These are phyloP conservation scores for Cichladusa arquata DNA, from an alignment of 2,113 vertebrate genomes.

Conservation along the genomic window DNA sequence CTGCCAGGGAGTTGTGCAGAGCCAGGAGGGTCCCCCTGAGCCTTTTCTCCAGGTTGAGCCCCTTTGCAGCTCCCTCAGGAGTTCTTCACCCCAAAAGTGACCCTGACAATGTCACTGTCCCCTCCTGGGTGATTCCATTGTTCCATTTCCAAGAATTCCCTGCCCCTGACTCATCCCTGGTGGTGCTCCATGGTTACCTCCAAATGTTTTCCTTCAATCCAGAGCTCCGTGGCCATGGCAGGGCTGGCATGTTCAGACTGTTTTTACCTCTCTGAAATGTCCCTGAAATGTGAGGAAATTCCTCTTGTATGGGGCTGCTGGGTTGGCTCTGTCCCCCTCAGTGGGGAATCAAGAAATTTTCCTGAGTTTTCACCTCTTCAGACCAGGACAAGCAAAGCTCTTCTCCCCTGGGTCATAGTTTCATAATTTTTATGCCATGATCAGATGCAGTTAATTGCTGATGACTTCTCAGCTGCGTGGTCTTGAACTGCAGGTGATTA, in stretches of 20 bases:
- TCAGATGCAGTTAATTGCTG: neutral
- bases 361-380: neutral
- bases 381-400: neutral
- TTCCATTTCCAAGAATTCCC: neutral
- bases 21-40: rapidly evolving
- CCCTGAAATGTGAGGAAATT: neutral
- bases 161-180: neutral
- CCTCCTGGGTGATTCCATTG: neutral
- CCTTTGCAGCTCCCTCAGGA: neutral
- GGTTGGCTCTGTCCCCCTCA: neutral
- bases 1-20: neutral
- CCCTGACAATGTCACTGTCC: rapidly evolving
- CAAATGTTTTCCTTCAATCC: neutral
- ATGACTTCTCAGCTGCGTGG: neutral
- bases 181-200: neutral
- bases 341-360: neutral
- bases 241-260: neutral
- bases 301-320: rapidly evolving
- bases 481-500: neutral
- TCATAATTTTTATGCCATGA: rapidly evolving
- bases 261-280: neutral
- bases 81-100: neutral
- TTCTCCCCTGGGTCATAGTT: neutral
- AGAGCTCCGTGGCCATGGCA: neutral
- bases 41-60: neutral